A percentile compares a stretch with the other conserved stretches of the same genome.
phyloP scores from a whole-genome alignment of 53 echinoderm and acorn worm genomes.

The Stichopus horrens region DNA sequence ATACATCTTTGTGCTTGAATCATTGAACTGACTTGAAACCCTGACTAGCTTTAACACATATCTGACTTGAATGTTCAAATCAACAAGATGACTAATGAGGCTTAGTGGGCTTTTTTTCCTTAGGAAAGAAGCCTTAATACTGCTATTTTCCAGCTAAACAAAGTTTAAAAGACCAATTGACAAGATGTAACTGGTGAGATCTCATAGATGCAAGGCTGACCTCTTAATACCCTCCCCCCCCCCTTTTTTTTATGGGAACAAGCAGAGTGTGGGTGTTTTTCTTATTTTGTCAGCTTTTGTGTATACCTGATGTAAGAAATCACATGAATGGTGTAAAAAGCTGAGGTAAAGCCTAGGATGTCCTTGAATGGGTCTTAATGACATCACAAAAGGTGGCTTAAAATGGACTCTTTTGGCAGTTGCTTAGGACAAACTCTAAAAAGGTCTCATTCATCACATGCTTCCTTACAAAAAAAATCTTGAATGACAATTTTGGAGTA shows the following conservation, averaged over 20 bases:
- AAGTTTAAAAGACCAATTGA: neutral
- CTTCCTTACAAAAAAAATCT: too few relatives aligned
- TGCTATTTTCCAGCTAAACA: neutral
- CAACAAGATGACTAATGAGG: neutral
- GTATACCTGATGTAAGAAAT: too few relatives aligned
- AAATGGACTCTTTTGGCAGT: neutral
- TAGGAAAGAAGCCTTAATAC: neutral
- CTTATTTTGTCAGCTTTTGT: neutral
- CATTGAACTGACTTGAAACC: too few relatives aligned
- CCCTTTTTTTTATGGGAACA: neutral
- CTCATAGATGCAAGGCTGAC: neutral
- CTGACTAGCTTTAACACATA: too few relatives aligned
- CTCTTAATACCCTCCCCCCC: neutral
- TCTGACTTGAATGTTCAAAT: too few relatives aligned
- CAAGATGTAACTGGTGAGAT: neutral
- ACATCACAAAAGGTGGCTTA: constrained; percentile 16
- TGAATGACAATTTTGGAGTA: too few relatives aligned
- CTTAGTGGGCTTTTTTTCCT: neutral
- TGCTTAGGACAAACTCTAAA: too few relatives aligned
- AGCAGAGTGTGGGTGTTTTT: neutral
- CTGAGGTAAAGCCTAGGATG: neutral
- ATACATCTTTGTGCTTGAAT: too few relatives aligned
- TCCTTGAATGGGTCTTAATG: constrained; percentile 37
- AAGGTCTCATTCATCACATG: too few relatives aligned
- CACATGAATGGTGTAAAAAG: neutral